phyloP scores from a whole-genome alignment of 2,797 vertebrate species.

The Poeciliopsis presidionis region DNA sequence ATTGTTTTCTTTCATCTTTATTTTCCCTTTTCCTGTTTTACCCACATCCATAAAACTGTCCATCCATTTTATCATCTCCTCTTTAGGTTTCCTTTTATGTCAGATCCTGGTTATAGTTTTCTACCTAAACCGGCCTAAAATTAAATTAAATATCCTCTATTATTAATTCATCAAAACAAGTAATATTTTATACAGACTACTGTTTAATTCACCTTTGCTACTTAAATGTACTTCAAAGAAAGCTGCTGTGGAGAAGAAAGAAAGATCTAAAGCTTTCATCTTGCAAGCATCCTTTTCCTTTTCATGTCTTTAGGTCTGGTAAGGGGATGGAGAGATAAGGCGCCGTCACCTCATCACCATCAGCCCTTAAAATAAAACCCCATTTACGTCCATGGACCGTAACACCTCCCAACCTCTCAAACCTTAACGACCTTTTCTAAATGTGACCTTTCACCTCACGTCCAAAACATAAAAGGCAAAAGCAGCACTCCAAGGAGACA shows the following conservation, averaged over 20 bases:
- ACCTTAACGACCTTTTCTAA: constrained; percentile 27
- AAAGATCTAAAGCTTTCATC: neutral
- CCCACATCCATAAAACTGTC: constrained; percentile 10
- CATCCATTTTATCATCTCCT: neutral
- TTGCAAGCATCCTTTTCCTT: neutral
- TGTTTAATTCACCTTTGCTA: neutral
- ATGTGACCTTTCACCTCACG: constrained; percentile 63
- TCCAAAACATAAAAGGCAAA: constrained; percentile 58
- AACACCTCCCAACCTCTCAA: constrained; percentile 16
- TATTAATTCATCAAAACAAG: neutral
- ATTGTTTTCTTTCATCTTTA: constrained; percentile 1
- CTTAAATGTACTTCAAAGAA: too few species aligned
- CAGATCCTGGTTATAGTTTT: neutral
- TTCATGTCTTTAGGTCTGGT: constrained; percentile 19
- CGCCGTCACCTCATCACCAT: constrained; percentile 42
- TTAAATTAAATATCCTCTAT: neutral
- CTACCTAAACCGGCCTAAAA: neutral
- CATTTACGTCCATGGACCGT: constrained; percentile 56
- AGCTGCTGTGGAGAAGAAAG: neutral
- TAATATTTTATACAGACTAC: neutral
- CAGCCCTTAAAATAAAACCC: constrained; percentile 54
- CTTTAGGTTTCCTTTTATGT: neutral
- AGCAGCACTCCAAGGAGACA: neutral
- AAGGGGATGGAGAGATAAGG: constrained; percentile 40
- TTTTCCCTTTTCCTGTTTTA: neutral